phyloP scores from a whole-genome alignment of 1,140 invertebrate genomes.

The Drosophila neocordata region DNA sequence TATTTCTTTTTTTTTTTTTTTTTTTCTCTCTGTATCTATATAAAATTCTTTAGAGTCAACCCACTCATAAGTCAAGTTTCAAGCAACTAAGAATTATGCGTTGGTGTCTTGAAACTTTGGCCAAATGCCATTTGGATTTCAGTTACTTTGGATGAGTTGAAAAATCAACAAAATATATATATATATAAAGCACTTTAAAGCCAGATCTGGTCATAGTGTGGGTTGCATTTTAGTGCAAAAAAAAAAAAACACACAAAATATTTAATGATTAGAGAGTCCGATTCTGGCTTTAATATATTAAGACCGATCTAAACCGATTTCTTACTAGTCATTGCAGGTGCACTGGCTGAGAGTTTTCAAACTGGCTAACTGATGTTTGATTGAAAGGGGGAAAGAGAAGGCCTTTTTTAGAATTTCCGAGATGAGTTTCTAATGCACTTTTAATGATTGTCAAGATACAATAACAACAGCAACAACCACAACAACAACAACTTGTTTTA shows the following conservation, averaged over 20 bases:
- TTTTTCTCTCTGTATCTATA: background rate
- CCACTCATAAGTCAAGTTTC: conserved; percentile 53
- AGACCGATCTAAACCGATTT: conserved; percentile 31
- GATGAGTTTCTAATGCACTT: conserved; percentile 67
- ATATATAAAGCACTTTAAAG: conserved; percentile 42
- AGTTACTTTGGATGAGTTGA: conserved; percentile 33
- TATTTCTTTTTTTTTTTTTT: background rate
- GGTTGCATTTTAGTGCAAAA: conserved; percentile 43
- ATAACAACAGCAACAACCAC: background rate
- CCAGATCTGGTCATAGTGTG: conserved; percentile 19
- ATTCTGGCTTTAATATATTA: conserved; percentile 19
- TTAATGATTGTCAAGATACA: conserved; percentile 50
- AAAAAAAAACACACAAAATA: background rate
- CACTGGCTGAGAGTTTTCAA: conserved; percentile 7
- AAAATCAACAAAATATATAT: conserved; percentile 25
- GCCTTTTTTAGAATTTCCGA: conserved; percentile 13
- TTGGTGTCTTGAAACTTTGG: conserved; percentile 38
- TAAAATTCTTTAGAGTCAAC: conserved; percentile 7
- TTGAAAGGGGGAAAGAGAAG: conserved; percentile 3
- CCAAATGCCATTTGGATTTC: conserved; percentile 49
- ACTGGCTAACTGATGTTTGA: background rate
- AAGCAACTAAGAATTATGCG: conserved; percentile 42
- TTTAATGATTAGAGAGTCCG: conserved; percentile 39
- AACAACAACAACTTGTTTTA: background rate
- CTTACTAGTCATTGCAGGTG: conserved; percentile 74